Conservation (phyloP, 2,797 vertebrate genomes). For the Helicolenus hilgendorfi region DNA sequence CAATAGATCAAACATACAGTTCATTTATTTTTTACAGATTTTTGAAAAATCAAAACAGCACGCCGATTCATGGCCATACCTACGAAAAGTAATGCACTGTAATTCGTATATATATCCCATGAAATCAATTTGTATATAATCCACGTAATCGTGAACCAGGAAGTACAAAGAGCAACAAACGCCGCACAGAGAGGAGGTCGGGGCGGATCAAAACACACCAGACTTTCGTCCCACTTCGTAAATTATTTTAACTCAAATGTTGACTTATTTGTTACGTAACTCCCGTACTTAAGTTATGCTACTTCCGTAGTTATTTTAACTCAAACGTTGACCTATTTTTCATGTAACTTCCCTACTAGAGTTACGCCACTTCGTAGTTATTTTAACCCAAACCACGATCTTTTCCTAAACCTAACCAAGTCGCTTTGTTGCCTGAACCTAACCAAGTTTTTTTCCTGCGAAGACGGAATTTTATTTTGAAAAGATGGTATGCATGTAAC, state of each 20-base stretch:
- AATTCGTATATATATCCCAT: background rate
- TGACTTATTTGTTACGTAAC: too few species aligned
- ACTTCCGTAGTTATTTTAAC: too few species aligned
- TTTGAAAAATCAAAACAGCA: background rate
- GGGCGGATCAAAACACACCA: background rate
- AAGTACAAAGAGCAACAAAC: background rate
- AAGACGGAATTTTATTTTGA: too few species aligned
- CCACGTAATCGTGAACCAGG: background rate
- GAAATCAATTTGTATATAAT: too few species aligned
- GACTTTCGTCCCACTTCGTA: too few species aligned
- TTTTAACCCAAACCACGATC: too few species aligned
- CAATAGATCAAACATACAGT: background rate
- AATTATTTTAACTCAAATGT: too few species aligned
- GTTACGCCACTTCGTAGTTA: background rate
- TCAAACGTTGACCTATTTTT: too few species aligned
- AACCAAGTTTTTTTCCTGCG: too few species aligned
- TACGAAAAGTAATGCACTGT: background rate
- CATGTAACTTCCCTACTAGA: too few species aligned
- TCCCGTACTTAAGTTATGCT: too few species aligned
- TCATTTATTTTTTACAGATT: background rate
- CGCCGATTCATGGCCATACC: background rate
- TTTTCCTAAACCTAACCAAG: background rate
- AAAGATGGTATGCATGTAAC: too few species aligned
- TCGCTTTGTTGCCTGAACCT: background rate
- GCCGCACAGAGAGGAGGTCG: background rate